These are phyloP conservation scores for Venturia canescens DNA, from an alignment of 1,140 invertebrate genomes.

Conservation along the genomic window DNA sequence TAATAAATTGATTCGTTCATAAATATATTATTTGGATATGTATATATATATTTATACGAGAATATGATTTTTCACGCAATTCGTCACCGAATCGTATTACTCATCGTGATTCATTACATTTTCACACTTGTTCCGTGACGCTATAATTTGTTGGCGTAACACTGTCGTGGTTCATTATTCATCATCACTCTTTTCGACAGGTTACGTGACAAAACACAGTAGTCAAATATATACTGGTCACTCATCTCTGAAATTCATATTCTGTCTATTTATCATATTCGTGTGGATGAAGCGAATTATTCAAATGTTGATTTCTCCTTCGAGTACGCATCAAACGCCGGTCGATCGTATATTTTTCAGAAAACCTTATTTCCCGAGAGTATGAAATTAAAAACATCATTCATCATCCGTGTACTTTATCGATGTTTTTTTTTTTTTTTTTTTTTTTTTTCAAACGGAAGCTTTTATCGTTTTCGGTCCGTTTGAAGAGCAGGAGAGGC, in stretches of 20 bases:
- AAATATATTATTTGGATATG: too few species aligned
- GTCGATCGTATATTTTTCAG: too few species aligned
- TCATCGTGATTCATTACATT: conserved; percentile 11
- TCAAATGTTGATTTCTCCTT: background rate
- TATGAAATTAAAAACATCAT: background rate
- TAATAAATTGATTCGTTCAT: background rate
- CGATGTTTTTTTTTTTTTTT: too few species aligned
- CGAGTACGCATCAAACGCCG: too few species aligned
- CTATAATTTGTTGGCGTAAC: background rate
- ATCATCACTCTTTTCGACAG: background rate
- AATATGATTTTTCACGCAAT: conserved; percentile 1
- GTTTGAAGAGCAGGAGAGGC: background rate
- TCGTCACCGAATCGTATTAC: background rate
- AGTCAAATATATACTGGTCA: background rate
- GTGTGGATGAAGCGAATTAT: background rate
- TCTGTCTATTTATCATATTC: background rate
- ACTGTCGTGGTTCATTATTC: background rate
- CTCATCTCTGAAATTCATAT: background rate
- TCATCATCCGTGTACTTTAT: too few species aligned
- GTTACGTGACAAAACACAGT: conserved; percentile 3
- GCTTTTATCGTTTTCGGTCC: conserved; percentile 20
- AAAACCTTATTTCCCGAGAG: too few species aligned
- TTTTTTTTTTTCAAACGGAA: background rate
- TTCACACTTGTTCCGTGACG: background rate
- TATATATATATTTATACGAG: background rate